These are phyloP conservation scores for Sterna hirundo DNA, from an alignment of 2,113 vertebrate genomes.

Conservation along the genomic window DNA sequence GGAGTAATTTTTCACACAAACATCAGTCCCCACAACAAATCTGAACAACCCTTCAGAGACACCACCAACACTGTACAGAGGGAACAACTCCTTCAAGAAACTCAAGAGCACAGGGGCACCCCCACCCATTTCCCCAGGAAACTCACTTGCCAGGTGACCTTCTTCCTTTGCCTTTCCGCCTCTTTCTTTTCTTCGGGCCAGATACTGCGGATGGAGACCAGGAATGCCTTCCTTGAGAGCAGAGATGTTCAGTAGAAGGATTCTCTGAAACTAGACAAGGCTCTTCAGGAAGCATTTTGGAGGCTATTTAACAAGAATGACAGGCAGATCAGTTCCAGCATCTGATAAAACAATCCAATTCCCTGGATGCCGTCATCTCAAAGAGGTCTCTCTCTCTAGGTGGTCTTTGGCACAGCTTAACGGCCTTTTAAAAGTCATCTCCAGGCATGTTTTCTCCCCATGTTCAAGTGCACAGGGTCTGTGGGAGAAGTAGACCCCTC, in stretches of 20 bases:
- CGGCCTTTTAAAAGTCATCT: neutral
- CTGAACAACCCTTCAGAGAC: neutral
- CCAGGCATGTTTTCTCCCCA: neutral
- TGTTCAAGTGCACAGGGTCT: neutral
- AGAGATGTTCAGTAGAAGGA: neutral
- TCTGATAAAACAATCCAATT: neutral
- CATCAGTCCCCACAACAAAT: neutral
- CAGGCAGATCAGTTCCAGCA: neutral
- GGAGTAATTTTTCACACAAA: neutral
- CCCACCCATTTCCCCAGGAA: neutral
- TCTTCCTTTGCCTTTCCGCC: neutral
- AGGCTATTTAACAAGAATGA: neutral
- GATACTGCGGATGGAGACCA: accelerated
- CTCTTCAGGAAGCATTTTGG: neutral
- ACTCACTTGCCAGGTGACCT: neutral
- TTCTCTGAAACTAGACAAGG: neutral
- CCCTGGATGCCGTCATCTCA: neutral
- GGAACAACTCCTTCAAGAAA: neutral
- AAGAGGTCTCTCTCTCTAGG: neutral
- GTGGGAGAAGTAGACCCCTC: neutral
- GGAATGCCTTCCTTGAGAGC: neutral
- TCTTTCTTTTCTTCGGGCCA: neutral
- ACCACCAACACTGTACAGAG: neutral
- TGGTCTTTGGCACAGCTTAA: neutral
- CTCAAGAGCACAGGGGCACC: neutral